phyloP scores from a whole-genome alignment of 2,113 vertebrate genomes.

The Rousettus leschenaultii region DNA sequence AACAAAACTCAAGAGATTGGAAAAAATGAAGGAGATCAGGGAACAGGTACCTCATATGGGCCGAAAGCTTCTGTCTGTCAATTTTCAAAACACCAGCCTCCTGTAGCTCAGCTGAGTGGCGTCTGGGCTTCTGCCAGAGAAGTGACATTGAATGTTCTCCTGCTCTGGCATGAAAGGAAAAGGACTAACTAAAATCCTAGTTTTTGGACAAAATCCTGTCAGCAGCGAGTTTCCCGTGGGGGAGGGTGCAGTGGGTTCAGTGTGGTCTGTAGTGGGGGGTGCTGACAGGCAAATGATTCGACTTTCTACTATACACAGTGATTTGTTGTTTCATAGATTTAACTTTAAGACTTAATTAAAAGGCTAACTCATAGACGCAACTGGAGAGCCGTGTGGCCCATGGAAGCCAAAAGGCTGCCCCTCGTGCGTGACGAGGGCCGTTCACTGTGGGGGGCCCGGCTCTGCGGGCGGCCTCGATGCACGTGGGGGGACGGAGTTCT shows the following conservation, averaged over 20 bases:
- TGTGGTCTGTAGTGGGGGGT: background rate
- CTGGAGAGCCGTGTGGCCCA: background rate
- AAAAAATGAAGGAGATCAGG: slow-evolving; percentile 95
- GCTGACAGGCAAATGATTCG: background rate
- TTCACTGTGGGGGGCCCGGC: too few species aligned
- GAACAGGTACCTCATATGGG: slow-evolving; percentile 89
- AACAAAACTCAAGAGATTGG: slow-evolving; percentile 94
- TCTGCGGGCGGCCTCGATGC: background rate
- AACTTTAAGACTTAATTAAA: background rate
- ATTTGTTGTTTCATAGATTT: background rate
- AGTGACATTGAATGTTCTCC: background rate
- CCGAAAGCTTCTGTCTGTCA: slow-evolving; percentile 11
- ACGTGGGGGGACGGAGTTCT: background rate
- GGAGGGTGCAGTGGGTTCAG: background rate
- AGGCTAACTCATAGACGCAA: background rate
- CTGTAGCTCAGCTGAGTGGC: background rate
- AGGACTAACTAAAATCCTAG: background rate
- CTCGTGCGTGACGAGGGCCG: too few species aligned
- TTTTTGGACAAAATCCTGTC: slow-evolving; percentile 3
- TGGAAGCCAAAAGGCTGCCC: background rate
- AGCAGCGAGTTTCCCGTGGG: background rate
- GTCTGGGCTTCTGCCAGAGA: background rate
- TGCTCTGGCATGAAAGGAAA: background rate
- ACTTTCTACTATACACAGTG: background rate
- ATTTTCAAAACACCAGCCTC: slow-evolving; percentile 53